phyloP scores from a whole-genome alignment of 2,113 vertebrate species.

The Oncorhynchus kisutch region DNA sequence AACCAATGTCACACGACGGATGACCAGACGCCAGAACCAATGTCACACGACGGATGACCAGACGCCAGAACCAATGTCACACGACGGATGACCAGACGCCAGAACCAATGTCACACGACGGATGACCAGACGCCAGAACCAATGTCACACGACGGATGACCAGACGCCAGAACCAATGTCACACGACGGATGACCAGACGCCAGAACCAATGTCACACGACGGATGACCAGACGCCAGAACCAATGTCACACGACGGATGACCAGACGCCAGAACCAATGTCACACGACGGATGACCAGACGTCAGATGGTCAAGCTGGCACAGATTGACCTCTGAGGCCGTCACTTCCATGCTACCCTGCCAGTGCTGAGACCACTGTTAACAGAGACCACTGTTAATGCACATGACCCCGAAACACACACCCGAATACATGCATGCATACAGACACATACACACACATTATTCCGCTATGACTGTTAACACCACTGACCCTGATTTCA shows the following conservation, averaged over 20 bases:
- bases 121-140: no score
- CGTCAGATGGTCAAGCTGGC: background rate
- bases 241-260: no score
- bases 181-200: background rate
- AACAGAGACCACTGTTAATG: background rate
- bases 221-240: background rate
- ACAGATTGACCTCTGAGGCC: background rate
- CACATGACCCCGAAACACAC: background rate
- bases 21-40: no score
- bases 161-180: no score
- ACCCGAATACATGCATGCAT: no score
- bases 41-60: no score
- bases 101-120: no score
- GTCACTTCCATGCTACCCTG: background rate
- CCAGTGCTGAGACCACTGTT: background rate
- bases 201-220: background rate
- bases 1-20: no score
- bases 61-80: no score
- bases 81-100: no score
- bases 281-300: background rate
- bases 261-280: no score
- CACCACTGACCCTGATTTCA: conserved; percentile 65
- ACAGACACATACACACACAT: conserved; percentile 10
- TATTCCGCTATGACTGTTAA: conserved; percentile 31
- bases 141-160: no score